A percentile compares a stretch with the other conserved stretches of the same genome.
These are phyloP conservation scores for Luehdorfia chinensis DNA, from an alignment of 1,140 invertebrate genomes.

Conservation along the genomic window DNA sequence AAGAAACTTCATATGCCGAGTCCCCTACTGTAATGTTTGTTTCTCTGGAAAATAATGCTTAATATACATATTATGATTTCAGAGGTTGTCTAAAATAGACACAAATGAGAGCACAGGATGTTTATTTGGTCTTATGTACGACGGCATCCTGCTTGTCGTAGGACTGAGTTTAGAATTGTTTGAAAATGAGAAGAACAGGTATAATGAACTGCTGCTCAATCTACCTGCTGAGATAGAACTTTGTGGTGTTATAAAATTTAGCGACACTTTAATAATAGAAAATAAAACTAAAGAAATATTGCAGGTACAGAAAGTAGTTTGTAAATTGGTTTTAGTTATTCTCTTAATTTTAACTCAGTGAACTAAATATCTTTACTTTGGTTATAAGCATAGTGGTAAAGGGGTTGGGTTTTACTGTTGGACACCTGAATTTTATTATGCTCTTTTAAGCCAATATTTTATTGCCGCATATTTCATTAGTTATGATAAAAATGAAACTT, in stretches of 20 bases:
- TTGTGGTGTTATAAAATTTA: slow-evolving; percentile 83
- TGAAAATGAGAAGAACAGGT: slow-evolving; percentile 74
- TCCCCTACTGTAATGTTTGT: slow-evolving; percentile 7
- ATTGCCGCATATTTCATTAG: no score
- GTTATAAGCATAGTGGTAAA: no score
- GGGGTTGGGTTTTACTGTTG: no score
- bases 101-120: slow-evolving; percentile 80
- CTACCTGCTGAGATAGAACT: slow-evolving; percentile 86
- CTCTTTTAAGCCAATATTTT: no score
- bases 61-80: slow-evolving; percentile 18
- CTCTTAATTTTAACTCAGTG: slow-evolving; percentile 2
- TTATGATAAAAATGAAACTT: no score
- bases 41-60: neutral
- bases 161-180: slow-evolving; percentile 81
- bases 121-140: slow-evolving; percentile 85
- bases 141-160: slow-evolving; percentile 82
- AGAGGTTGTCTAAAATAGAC: slow-evolving; percentile 67
- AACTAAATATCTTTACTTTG: no score
- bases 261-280: slow-evolving; percentile 74
- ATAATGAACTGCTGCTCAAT: slow-evolving; percentile 79
- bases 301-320: slow-evolving; percentile 62
- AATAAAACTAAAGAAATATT: slow-evolving; percentile 79
- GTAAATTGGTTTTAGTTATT: neutral
- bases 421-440: no score
- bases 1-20: slow-evolving; percentile 13